Evolutionary conservation across 2,113 vertebrate species (phyloP).

Genomic region (Eurystomus gularis): DNA sequence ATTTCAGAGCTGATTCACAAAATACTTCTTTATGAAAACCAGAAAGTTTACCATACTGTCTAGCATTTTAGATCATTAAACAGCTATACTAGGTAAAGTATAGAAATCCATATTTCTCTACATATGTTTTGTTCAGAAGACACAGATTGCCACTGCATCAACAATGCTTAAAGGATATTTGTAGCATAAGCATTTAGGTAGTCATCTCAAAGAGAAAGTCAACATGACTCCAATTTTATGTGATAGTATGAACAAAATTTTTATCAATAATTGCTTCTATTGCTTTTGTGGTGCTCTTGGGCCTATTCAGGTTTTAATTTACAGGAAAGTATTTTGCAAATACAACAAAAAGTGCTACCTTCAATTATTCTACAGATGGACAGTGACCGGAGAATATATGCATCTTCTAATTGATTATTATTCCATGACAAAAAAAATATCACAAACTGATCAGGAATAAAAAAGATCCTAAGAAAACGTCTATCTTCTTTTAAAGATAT

Average conservation of each 20-base stretch:
- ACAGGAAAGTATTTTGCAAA: not conserved
- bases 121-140: not conserved
- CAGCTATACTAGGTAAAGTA: not conserved
- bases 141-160: not conserved
- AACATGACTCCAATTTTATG: not conserved
- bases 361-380: not conserved
- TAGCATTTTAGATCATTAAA: not conserved
- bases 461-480: not conserved
- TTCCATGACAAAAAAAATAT: not conserved
- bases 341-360: not conserved
- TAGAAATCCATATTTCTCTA: not conserved
- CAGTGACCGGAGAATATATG: not conserved
- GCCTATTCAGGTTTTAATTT: not conserved
- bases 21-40: not conserved
- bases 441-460: not conserved
- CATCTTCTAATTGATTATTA: not conserved
- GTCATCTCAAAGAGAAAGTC: not conserved
- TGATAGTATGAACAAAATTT: not conserved
- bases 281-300: not conserved
- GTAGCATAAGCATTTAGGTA: not conserved
- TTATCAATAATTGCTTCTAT: not conserved
- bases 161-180: not conserved
- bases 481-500: not conserved
- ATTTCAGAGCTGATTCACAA: not conserved
- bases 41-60: not conserved